Evolutionary conservation across 2,113 vertebrate species (phyloP), one percentile per base, ranked within the genome.

Genomic region (Petrocephalus zakoni): DNA sequence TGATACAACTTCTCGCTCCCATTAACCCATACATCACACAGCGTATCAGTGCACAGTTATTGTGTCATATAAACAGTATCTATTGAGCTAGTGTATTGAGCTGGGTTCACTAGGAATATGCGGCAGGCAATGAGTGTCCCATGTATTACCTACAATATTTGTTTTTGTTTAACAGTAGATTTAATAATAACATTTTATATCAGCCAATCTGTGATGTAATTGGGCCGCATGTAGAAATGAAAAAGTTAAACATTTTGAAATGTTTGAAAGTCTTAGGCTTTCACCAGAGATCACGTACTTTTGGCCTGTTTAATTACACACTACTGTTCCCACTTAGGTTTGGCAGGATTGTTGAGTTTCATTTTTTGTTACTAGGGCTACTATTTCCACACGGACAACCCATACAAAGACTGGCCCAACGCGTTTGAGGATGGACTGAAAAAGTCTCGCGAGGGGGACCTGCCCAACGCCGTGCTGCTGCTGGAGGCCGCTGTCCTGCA

Each of bases 381-480:
- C 95, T 99, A 99, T 95, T 99, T 99, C 94, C 98, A 99, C 93
- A 99, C 97, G 22, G 98, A 99, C 91, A 99, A 99, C 93, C 98
- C 98, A 52, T 99, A 98, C 94, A 99, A 98, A 95, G 98, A 99
- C 91, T 97, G 97, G 94, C 95, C 97, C 22, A 98, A 97, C 83
- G 97, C 98, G 13, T 99, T 99, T 94, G 98, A 99, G 89, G 98
- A 99, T 93, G 98, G 97, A 55, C 92, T 96, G 85, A 97, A 97
- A 93, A 98, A 98, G 92, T 94, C 98, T 89, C 97, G 96, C 87
- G 98, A 98, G 91, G 98, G 98, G 85, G 97, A 99, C 91, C 93
- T 99, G 88, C 98, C 96, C 8, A 96, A 99, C 1, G 97, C 98
- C 88, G 98, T 99, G 90, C 94, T 99, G 21, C 95, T 98, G 91